A percentile compares a stretch with the other conserved stretches of the same genome.
These are phyloP conservation scores for Tethya wilhelma DNA, from an alignment of 37 sponge, comb jelly and placozoan species.

Conservation along the genomic window DNA sequence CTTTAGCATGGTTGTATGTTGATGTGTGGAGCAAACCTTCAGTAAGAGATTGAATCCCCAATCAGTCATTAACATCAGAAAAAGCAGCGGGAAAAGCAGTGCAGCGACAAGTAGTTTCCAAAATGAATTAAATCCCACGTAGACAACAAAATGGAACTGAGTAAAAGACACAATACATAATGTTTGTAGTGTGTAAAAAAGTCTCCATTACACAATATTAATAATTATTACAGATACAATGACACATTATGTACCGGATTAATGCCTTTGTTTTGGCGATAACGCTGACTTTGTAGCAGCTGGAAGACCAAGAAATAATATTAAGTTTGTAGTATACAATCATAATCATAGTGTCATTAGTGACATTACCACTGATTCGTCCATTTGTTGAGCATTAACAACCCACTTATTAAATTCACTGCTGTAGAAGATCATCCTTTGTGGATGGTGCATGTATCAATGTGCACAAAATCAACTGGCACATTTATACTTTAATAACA, in stretches of 20 bases:
- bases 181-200: too few species aligned
- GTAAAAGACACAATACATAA: too few species aligned
- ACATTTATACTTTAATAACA: too few species aligned
- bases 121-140: slow-evolving; percentile 21
- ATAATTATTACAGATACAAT: slow-evolving; percentile 33
- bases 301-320: slow-evolving; percentile 2
- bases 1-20: too few species aligned
- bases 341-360: neutral
- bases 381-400: slow-evolving; percentile 59
- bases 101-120: slow-evolving; percentile 19
- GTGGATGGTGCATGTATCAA: too few species aligned
- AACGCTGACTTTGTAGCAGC: slow-evolving; percentile 54
- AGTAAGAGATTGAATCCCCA: slow-evolving; percentile 39
- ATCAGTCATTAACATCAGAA: slow-evolving; percentile 17
- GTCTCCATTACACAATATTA: too few species aligned
- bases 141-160: slow-evolving; percentile 48
- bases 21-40: slow-evolving; percentile 43
- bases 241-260: too few species aligned
- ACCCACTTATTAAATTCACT: slow-evolving; percentile 39
- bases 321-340: neutral
- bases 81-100: slow-evolving; percentile 25
- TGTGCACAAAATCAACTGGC: too few species aligned
- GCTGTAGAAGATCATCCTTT: too few species aligned
- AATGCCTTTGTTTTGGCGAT: slow-evolving; percentile 41
- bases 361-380: slow-evolving; percentile 62